Conservation (phyloP, 2,797 vertebrate genomes). For the Chiloscyllium punctatum region DNA sequence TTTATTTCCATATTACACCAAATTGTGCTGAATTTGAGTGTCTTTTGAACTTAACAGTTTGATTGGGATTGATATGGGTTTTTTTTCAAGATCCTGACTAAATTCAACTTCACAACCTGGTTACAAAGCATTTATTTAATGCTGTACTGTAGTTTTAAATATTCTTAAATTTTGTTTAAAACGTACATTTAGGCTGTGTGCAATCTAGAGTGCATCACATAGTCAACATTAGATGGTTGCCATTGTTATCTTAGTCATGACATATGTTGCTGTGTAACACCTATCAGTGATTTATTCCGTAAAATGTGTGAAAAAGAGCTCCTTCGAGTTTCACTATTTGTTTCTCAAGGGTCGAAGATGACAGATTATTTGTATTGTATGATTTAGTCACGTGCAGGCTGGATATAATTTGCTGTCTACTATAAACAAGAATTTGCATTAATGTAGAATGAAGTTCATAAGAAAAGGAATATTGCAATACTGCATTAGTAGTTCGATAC, state of each 20-base stretch:
- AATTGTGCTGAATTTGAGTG: background rate
- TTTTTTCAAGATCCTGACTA: background rate
- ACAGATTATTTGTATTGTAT: background rate
- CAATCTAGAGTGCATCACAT: background rate
- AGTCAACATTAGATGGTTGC: background rate
- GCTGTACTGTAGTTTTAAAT: background rate
- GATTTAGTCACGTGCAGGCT: background rate
- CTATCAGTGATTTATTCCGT: background rate
- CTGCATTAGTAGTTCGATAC: background rate
- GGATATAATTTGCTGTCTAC: background rate
- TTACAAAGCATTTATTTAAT: background rate
- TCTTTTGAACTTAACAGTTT: background rate
- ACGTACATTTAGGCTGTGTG: background rate
- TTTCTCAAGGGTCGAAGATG: background rate
- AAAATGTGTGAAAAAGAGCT: background rate
- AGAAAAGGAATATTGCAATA: background rate
- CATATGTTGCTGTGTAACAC: background rate
- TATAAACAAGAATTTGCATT: background rate
- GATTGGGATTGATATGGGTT: background rate
- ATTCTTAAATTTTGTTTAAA: background rate
- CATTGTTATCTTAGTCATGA: background rate
- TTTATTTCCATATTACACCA: background rate
- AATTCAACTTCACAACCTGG: no score
- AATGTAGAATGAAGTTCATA: background rate
- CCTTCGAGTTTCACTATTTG: background rate